Evolutionary conservation across 2,797 vertebrate genomes (phyloP).

Genomic region (Gallirallus australis): DNA sequence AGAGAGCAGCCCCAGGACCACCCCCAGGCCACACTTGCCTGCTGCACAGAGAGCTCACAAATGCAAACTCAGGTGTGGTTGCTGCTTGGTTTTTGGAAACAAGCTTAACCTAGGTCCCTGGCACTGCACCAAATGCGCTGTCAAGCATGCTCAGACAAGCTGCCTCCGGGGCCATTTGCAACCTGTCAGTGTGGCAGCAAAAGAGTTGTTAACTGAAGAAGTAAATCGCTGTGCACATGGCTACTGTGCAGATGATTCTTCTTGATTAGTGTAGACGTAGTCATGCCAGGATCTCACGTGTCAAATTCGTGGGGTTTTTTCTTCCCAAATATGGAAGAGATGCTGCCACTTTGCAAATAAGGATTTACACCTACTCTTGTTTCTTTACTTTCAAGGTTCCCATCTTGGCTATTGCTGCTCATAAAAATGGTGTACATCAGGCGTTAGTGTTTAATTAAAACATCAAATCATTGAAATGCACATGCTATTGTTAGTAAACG

Average conservation of each 20-base stretch:
- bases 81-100: neutral
- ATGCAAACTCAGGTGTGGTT: neutral
- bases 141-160: conserved; percentile 17
- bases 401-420: neutral
- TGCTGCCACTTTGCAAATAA: neutral
- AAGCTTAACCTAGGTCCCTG: neutral
- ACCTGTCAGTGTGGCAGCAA: neutral
- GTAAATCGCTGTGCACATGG: neutral
- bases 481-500: neutral
- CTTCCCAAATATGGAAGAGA: neutral
- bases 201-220: neutral
- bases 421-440: neutral
- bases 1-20: neutral
- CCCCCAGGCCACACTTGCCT: neutral
- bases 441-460: neutral
- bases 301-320: neutral
- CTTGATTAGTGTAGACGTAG: neutral
- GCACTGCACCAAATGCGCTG: neutral
- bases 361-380: neutral
- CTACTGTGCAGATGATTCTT: neutral
- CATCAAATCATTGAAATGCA: neutral
- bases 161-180: conserved; percentile 20
- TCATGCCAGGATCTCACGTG: neutral
- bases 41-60: neutral
- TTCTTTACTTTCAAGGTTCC: neutral